Evolutionary conservation across 2,113 vertebrate genomes (phyloP).

Genomic region (Mesoclemmys tuberculata): DNA sequence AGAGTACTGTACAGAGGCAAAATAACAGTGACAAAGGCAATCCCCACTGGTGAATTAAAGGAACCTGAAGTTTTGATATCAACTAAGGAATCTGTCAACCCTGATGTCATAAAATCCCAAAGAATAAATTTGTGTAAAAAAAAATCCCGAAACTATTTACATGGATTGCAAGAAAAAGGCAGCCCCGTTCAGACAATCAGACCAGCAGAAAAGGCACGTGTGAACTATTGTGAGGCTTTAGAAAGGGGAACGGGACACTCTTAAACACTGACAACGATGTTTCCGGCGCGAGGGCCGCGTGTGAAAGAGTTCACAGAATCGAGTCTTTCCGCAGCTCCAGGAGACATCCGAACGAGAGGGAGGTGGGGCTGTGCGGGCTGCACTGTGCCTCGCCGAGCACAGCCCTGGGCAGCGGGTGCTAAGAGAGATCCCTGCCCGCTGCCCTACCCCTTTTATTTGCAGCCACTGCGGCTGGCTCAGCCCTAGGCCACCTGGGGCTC

Average conservation of each 20-base stretch:
- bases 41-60: not conserved
- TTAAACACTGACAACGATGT: not conserved
- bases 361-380: not conserved
- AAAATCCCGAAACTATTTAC: no score
- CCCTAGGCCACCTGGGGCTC: not conserved
- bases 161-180: not conserved
- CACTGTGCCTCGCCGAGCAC: no score
- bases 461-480: not conserved
- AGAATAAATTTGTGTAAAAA: not conserved
- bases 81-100: not conserved
- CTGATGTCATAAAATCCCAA: not conserved
- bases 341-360: no score
- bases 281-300: no score
- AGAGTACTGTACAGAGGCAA: no score
- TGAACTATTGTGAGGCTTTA: not conserved
- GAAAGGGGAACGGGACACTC: rapidly evolving
- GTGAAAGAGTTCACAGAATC: not conserved
- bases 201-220: no score
- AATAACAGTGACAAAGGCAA: not conserved
- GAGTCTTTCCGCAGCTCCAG: not conserved
- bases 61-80: not conserved
- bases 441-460: no score
- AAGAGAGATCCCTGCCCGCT: no score
- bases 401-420: no score
- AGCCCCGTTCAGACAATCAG: no score